These are phyloP conservation scores for Thaumatotibia leucotreta DNA, from an alignment of 1,140 invertebrate genomes.

Conservation along the genomic window DNA sequence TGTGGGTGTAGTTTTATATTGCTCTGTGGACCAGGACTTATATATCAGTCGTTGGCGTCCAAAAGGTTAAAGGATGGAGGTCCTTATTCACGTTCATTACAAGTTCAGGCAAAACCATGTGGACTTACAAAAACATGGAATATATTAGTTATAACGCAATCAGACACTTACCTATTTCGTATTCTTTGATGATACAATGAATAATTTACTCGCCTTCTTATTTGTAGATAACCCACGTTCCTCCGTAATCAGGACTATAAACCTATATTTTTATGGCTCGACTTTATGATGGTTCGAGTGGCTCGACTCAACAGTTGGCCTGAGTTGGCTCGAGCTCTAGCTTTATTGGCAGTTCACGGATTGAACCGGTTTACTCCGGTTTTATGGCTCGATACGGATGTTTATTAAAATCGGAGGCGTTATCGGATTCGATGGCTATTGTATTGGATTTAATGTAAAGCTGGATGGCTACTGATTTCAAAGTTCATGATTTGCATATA, in stretches of 20 bases:
- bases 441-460: not conserved
- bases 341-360: not conserved
- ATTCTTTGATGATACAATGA: not conserved
- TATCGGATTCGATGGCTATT: not conserved
- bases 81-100: too few relatives aligned
- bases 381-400: not conserved
- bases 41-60: too few relatives aligned
- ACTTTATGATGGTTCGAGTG: not conserved
- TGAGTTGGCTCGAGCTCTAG: not conserved
- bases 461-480: too few relatives aligned
- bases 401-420: not conserved
- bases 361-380: not conserved
- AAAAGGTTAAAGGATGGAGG: too few relatives aligned
- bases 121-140: too few relatives aligned
- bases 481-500: too few relatives aligned
- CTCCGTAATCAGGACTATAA: not conserved
- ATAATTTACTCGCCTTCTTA: not conserved
- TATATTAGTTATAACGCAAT: too few relatives aligned
- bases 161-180: not conserved
- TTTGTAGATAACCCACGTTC: conserved; percentile 8
- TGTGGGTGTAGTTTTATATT: too few relatives aligned
- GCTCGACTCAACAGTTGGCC: conserved; percentile 8
- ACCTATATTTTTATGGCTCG: conserved; percentile 10
- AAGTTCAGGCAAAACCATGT: too few relatives aligned
- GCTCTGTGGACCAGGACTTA: too few relatives aligned